phyloP scores from a whole-genome alignment of 2,113 vertebrate genomes.

The Catharus fuscescens region DNA sequence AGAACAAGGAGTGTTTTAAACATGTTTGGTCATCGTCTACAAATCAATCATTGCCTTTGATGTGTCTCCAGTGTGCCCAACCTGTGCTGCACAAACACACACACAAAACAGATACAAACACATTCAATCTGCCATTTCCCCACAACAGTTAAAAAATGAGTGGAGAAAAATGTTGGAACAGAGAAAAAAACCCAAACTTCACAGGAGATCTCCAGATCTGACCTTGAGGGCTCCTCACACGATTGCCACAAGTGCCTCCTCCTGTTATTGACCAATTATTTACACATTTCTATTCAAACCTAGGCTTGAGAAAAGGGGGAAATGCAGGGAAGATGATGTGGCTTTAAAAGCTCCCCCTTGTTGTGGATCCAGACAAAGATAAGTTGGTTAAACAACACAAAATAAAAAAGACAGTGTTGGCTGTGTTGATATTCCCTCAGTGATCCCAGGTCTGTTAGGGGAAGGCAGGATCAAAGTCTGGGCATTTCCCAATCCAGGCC shows the following conservation, averaged over 20 bases:
- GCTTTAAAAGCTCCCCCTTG: background rate
- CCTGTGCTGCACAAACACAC: background rate
- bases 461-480: background rate
- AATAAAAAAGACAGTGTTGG: background rate
- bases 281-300: background rate
- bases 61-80: background rate
- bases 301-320: background rate
- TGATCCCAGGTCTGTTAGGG: background rate
- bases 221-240: background rate
- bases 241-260: background rate
- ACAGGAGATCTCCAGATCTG: background rate
- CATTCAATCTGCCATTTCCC: background rate
- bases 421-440: background rate
- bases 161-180: background rate
- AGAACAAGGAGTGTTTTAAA: background rate
- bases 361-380: background rate
- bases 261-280: background rate
- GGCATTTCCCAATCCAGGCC: background rate
- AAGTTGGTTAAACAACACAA: background rate
- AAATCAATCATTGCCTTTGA: background rate
- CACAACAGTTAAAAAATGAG: background rate
- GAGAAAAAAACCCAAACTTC: background rate
- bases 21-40: background rate
- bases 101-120: background rate
- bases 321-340: background rate